Conservation (phyloP, 2,113 vertebrate genomes). For the Philantomba maxwellii region DNA sequence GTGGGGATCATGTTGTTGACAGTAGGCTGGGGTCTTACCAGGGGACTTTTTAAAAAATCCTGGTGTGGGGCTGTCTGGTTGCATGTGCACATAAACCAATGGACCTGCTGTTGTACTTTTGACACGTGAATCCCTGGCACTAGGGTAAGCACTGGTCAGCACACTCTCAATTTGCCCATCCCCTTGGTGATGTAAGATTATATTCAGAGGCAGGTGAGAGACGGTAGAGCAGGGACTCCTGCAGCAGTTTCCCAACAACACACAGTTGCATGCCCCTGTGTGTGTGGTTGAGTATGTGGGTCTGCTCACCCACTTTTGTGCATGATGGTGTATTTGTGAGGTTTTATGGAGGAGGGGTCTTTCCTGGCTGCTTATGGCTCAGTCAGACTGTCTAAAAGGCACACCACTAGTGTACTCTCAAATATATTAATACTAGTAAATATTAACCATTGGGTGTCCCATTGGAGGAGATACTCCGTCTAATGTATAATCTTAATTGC, state of each 20-base stretch:
- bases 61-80: too few relatives aligned
- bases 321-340: not conserved
- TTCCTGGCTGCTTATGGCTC: not conserved
- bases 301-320: not conserved
- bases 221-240: not conserved
- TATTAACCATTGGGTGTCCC: not conserved
- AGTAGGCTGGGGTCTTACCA: not conserved
- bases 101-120: not conserved
- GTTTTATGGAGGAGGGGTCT: not conserved
- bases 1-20: not conserved
- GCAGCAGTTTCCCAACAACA: not conserved
- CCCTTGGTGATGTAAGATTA: not conserved
- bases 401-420: not conserved
- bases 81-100: fast-evolving
- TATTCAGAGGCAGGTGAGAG: not conserved
- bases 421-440: not conserved
- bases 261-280: too few relatives aligned
- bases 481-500: not conserved
- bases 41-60: not conserved
- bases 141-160: not conserved
- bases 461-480: not conserved
- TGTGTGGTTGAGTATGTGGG: not conserved
- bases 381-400: not conserved
- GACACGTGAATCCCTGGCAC: not conserved
- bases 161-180: too few relatives aligned